Percentiles rank a stretch among this genome's conserved stretches.
phyloP scores from a whole-genome alignment of 2,113 vertebrate genomes.

The Megaceryle torquata region DNA sequence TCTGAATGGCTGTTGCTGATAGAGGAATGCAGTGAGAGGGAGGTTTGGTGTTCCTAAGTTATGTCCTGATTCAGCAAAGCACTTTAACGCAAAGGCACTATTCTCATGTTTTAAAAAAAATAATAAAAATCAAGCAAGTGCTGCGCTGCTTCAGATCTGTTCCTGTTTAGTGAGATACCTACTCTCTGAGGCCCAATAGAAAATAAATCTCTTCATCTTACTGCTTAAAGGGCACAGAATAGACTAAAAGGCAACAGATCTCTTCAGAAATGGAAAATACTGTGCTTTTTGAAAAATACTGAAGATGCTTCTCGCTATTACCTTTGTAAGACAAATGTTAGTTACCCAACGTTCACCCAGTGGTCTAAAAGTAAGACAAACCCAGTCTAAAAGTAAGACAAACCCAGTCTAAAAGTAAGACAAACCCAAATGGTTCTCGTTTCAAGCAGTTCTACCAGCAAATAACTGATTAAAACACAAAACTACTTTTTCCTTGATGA shows the following conservation, averaged over 20 bases:
- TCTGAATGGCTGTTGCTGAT: background rate
- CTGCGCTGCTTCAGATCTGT: background rate
- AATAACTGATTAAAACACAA: background rate
- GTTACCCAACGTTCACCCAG: background rate
- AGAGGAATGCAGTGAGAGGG: background rate
- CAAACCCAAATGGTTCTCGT: background rate
- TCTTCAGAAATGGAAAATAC: background rate
- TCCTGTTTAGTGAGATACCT: background rate
- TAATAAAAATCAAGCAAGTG: background rate
- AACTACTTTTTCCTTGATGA: background rate
- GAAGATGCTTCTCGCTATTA: background rate
- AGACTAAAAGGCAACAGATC: background rate
- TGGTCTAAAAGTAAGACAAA: background rate
- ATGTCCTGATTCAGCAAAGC: constrained; percentile 9
- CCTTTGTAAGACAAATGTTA: background rate
- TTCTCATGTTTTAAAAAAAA: background rate
- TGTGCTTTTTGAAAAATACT: background rate
- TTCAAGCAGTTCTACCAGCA: background rate
- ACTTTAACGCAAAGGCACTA: background rate
- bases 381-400: background rate
- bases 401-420: background rate
- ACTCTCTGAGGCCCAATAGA: background rate
- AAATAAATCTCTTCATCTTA: background rate
- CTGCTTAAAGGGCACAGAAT: background rate
- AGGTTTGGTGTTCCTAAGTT: background rate